Percentiles rank a stretch among this genome's conserved stretches.
phyloP scores from a whole-genome alignment of 1,140 invertebrate genomes.

The Aphelenchoides besseyi region DNA sequence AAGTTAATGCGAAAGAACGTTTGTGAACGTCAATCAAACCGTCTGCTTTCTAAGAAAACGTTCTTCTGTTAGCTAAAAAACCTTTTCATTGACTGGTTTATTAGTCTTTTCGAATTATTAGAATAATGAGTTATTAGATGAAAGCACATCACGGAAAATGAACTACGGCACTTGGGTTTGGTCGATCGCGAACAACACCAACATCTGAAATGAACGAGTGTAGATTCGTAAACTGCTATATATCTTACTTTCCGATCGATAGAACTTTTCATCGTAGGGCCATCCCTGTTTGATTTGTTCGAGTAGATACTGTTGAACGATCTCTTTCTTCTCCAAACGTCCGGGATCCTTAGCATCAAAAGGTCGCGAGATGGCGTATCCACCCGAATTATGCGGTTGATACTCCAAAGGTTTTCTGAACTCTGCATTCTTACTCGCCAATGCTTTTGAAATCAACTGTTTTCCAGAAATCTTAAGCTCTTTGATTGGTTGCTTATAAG shows the following conservation, averaged over 20 bases:
- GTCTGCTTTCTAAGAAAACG: too few relatives aligned
- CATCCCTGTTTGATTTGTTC: constrained; percentile 50
- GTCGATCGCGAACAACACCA: constrained; percentile 27
- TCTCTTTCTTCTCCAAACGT: constrained; percentile 20
- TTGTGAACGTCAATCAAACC: too few relatives aligned
- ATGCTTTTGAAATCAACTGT: background rate
- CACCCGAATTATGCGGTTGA: constrained; percentile 24
- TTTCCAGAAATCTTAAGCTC: background rate
- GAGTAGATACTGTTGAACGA: constrained; percentile 36
- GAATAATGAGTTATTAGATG: background rate
- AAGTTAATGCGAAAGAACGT: too few relatives aligned
- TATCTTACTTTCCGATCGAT: constrained; percentile 37
- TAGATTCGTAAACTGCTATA: background rate
- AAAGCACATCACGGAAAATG: constrained; percentile 35
- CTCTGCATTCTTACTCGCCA: background rate
- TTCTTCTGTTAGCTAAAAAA: too few relatives aligned
- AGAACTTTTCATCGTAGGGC: constrained; percentile 50
- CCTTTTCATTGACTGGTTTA: constrained; percentile 7
- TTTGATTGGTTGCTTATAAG: constrained; percentile 9
- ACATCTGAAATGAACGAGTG: constrained; percentile 35
- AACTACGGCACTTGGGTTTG: constrained; percentile 36
- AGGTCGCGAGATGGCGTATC: constrained; percentile 32
- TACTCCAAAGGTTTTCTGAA: constrained; percentile 5
- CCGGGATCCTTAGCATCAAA: constrained; percentile 17
- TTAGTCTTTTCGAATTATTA: constrained; percentile 14